These are phyloP conservation scores for Flexamia atlantica DNA, from an alignment of 2,888 invertebrate species.

Conservation along the genomic window DNA sequence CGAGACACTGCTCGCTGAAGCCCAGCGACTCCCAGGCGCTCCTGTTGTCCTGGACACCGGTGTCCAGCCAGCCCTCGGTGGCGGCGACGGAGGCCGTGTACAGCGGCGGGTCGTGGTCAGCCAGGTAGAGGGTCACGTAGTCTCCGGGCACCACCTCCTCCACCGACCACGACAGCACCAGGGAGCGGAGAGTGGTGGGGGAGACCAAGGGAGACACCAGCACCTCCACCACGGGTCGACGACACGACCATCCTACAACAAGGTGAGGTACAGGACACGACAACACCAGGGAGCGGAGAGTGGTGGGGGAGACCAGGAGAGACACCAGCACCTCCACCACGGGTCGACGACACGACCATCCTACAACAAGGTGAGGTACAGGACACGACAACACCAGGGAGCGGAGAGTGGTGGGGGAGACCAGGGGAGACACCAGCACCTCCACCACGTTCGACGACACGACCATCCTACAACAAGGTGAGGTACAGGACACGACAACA, in stretches of 20 bases:
- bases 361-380: too few species aligned
- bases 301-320: too few species aligned
- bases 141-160: slow-evolving; percentile 30
- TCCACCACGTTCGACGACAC: too few species aligned
- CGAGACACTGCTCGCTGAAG: slow-evolving; percentile 57
- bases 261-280: background rate
- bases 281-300: too few species aligned
- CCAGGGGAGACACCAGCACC: too few species aligned
- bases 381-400: too few species aligned
- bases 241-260: slow-evolving; percentile 31
- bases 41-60: slow-evolving; percentile 52
- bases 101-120: background rate
- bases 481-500: slow-evolving; percentile 46
- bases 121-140: slow-evolving; percentile 51
- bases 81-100: slow-evolving; percentile 1
- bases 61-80: slow-evolving; percentile 50
- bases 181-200: background rate
- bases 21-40: slow-evolving; percentile 27
- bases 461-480: too few species aligned
- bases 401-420: too few species aligned
- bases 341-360: too few species aligned
- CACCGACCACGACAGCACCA: slow-evolving; percentile 41
- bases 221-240: slow-evolving; percentile 39
- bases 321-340: too few species aligned
- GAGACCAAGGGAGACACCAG: slow-evolving; percentile 36